These are phyloP conservation scores for Gambusia holbrooki DNA, from an alignment of 2,113 vertebrate species.

Conservation along the genomic window DNA sequence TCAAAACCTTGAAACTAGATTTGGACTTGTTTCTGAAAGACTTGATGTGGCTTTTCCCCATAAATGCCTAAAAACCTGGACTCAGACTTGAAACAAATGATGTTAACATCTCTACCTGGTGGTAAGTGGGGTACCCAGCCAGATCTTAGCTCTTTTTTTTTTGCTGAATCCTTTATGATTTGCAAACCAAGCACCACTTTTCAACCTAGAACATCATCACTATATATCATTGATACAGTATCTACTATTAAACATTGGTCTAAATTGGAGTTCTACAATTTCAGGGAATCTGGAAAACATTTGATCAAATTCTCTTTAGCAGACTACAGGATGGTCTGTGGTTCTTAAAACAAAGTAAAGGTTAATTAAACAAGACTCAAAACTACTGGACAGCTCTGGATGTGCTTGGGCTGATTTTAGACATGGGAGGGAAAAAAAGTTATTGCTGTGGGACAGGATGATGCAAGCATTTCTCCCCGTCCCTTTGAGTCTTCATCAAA, in stretches of 20 bases:
- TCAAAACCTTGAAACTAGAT: not conserved
- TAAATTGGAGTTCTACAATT: not conserved
- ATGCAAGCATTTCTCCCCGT: conserved; percentile 46
- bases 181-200: not conserved
- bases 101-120: too few species aligned
- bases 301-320: not conserved
- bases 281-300: not conserved
- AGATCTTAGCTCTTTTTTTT: not conserved
- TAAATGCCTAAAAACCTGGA: too few species aligned
- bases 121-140: not conserved
- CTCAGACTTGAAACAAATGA: not conserved
- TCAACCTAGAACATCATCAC: not conserved
- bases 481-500: conserved; percentile 57
- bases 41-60: too few species aligned
- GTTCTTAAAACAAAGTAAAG: not conserved
- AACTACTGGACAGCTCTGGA: not conserved
- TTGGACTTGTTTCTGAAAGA: too few species aligned
- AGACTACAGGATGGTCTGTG: not conserved
- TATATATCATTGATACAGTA: not conserved
- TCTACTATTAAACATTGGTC: too few species aligned
- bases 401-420: conserved; percentile 1
- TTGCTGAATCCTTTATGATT: not conserved
- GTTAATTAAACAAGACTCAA: not conserved
- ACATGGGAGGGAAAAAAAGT: not conserved
- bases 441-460: conserved; percentile 55